Base-by-base conservation (phyloP, 2,888 invertebrate genomes). In the Drosophila merina region DNA sequence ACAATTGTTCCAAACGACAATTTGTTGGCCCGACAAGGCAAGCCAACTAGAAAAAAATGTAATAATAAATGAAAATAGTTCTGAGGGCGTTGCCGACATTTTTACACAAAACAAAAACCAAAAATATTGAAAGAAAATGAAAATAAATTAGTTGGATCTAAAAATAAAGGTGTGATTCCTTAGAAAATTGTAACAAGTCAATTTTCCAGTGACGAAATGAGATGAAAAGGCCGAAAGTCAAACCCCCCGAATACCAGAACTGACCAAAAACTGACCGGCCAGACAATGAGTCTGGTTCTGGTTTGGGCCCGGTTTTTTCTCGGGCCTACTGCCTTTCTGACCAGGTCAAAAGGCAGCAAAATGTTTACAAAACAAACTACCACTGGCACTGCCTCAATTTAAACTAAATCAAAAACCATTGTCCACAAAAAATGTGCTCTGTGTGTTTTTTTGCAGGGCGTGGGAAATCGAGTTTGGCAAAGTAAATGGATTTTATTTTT, bases 291-390 rank as follows among this genome's bases (percentile, higher is more conserved):
- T 58, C 56, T 49, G 30, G 31, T 10, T 31, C 56, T 49, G 30
- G 31, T 10, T 31, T 31, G 31, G 25, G 38, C 26, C 4, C 9
- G 33, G n/a, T 25, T 26, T 63, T n/a, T 50, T 60, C 33, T 14
- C 26, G 36, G 36, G n/a, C 3, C 33, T 76, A 84, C 85, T 77
- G 76, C 77, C 76, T 87, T 83, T 84, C 86, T 71, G 75, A 75
- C 12, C 36, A 4, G 36, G 36, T n/a, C 36, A 36, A n/a, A 5
- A 36, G 36, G 36, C 12, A 5, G 4, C 2, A 68, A 81, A 72
- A 71, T 89, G 88, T 89, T 89, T 87, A 88, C 85, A 78, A 89
- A 89, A 89, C 83, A 89, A 82, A 84, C 72, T 69, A 74, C 72
- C 79, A 80, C 64, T 64, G 54, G 68, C 58, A 51, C 60, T 20